These are phyloP conservation scores for Polyommatus icarus DNA, from an alignment of 2,888 invertebrate species.

Conservation along the genomic window DNA sequence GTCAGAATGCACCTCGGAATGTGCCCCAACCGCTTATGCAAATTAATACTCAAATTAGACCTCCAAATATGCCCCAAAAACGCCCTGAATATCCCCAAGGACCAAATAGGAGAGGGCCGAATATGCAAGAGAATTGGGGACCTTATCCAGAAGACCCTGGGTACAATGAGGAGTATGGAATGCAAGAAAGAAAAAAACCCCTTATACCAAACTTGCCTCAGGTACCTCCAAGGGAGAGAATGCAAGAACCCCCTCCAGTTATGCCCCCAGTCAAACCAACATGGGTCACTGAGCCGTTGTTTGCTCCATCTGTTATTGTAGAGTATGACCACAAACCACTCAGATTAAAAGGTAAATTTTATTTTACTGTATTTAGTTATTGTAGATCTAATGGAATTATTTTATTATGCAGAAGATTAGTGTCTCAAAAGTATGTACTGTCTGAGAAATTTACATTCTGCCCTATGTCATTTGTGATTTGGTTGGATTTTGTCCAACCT, in stretches of 20 bases:
- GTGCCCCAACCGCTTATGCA: conserved; percentile 40
- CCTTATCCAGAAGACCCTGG: background rate
- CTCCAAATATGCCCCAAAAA: conserved; percentile 45
- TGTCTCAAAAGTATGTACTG: background rate
- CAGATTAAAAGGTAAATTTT: conserved; percentile 74
- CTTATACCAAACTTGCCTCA: conserved; percentile 1
- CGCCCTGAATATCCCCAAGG: conserved; percentile 45
- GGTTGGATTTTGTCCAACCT: no score
- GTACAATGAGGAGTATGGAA: conserved; percentile 17
- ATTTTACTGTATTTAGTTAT: background rate
- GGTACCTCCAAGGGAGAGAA: conserved; percentile 5
- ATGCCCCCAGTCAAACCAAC: conserved; percentile 47
- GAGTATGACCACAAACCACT: conserved; percentile 86
- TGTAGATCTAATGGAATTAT: background rate
- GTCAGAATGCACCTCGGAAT: conserved; percentile 40
- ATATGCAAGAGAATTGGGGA: conserved; percentile 33
- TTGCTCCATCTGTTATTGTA: conserved; percentile 81
- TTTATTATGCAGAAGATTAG: background rate
- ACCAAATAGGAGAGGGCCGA: conserved; percentile 40
- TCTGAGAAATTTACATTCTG: background rate
- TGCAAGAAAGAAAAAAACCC: background rate
- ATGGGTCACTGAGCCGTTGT: conserved; percentile 74
- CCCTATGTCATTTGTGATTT: no score
- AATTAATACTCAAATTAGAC: conserved; percentile 44
- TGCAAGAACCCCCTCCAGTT: conserved; percentile 33